These are phyloP conservation scores for Drosophila virilis DNA, from an alignment of 1,140 invertebrate genomes.

Conservation along the genomic window DNA sequence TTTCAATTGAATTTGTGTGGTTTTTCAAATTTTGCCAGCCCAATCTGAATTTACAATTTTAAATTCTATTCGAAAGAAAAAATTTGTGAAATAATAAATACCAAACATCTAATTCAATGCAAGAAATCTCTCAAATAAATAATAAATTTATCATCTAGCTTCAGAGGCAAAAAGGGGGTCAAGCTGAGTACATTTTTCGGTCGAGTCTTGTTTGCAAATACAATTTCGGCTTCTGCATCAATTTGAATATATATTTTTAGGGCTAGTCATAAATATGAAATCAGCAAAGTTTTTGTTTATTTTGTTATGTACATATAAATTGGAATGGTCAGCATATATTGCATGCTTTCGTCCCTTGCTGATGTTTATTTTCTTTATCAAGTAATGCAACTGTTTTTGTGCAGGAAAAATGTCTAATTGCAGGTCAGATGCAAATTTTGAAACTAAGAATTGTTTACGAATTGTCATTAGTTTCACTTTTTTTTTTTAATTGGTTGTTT, in stretches of 20 bases:
- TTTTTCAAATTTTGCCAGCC: background rate
- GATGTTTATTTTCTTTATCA: background rate
- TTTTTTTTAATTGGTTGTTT: no score
- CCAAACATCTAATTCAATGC: constrained; percentile 10
- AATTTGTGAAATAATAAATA: background rate
- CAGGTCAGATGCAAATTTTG: constrained; percentile 39
- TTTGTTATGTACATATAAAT: constrained; percentile 53
- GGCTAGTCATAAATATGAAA: constrained; percentile 63
- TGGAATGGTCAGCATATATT: constrained; percentile 35
- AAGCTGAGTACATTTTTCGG: constrained; percentile 49
- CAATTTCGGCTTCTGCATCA: constrained; percentile 49
- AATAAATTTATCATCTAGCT: constrained; percentile 50
- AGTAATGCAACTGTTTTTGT: constrained; percentile 1
- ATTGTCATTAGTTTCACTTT: background rate
- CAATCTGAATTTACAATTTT: background rate
- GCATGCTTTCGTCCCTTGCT: background rate
- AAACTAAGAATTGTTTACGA: background rate
- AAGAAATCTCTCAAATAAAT: constrained; percentile 56
- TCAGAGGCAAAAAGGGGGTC: constrained; percentile 37
- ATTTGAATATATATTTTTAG: constrained; percentile 58
- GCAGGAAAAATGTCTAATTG: constrained; percentile 55
- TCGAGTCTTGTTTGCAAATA: constrained; percentile 33
- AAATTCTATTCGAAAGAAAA: background rate
- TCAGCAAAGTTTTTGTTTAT: constrained; percentile 60
- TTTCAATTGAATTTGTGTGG: background rate